Base-by-base conservation (phyloP, 2,888 invertebrate species). In the Sinodicranocentrus sp. region DNA sequence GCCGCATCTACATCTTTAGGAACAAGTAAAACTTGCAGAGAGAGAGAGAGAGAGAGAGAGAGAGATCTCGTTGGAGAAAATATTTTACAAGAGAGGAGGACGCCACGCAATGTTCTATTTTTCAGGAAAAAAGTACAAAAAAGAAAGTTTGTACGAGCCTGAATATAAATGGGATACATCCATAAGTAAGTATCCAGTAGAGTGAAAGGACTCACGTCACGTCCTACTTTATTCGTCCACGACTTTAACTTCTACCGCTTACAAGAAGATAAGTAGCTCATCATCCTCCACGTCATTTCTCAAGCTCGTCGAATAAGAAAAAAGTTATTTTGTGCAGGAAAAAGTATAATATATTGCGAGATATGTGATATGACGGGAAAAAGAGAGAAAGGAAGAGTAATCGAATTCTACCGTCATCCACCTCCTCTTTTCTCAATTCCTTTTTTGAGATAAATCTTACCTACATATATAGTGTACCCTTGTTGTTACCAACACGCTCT, bases 171-270 rank as follows among this genome's bases (percentile, higher is more conserved):
- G 19, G 19, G 19, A 2, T 10, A 3, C 63, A n/a, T 61, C n/a
- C 28, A 68, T 48, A 48, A 19, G 70, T 59, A 67, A 44, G 48
- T 23, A 65, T 44, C 21, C 44, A 52, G 70, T 39, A 13, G 48
- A 8, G 48, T 48, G 48, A 48, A 48, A 48, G 5, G 48, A 48
- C 33, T 33, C 33, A 33, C 33, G n/a, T n/a, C 54, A 73, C 61
- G 61, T 73, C 48, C 59, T 61, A 73, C 61, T 73, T 73, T 17
- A 48, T 48, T 72, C 43, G 25, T 59, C 23, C 72, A 26, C 59
- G 13, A 72, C 57, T 70, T 54, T 61, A 6, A 5, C 8, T 17
- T 48, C 48, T 8, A 5, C 13, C 39, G 13, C 6, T 39, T 13
- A 39, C 39, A 39, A 19, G 19, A 10, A 21, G 33, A 63, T 63